phyloP scores from a whole-genome alignment of 2,113 vertebrate genomes.

The Ciconia stormi region DNA sequence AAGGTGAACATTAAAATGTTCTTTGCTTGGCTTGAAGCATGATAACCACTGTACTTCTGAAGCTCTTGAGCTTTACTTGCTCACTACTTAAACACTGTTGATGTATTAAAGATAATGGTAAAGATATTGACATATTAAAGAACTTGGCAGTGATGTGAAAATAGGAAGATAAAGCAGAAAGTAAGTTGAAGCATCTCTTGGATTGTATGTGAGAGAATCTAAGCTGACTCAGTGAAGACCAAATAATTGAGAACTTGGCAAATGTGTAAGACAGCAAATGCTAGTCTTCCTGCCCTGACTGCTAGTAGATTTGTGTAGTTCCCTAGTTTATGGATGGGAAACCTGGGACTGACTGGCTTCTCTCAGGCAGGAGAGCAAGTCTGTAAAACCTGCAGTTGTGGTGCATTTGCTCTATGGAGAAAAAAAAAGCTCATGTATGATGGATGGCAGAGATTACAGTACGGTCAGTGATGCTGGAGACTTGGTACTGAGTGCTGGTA shows the following conservation, averaged over 20 bases:
- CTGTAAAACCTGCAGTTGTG: not conserved
- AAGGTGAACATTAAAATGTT: not conserved
- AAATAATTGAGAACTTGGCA: not conserved
- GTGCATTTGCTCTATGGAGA: not conserved
- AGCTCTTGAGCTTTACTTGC: not conserved
- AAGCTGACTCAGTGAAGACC: not conserved
- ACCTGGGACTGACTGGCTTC: not conserved
- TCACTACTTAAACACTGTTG: not conserved
- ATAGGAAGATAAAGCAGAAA: not conserved
- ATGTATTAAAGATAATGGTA: not conserved
- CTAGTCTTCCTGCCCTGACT: not conserved
- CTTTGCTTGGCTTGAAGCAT: not conserved
- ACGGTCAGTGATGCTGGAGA: not conserved
- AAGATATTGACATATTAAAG: not conserved
- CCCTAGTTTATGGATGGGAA: not conserved
- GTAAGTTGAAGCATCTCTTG: not conserved
- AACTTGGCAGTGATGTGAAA: not conserved
- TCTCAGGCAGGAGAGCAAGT: not conserved
- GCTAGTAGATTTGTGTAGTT: not conserved
- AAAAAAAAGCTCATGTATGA: not conserved
- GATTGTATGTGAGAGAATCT: not conserved
- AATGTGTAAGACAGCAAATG: not conserved
- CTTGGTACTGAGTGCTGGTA: not conserved
- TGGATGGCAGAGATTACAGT: not conserved
- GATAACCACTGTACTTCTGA: not conserved